Percentiles rank a stretch among this genome's conserved stretches.
These are phyloP conservation scores for Pantherophis vulpinus DNA, from an alignment of 2,797 vertebrate species.

Conservation along the genomic window DNA sequence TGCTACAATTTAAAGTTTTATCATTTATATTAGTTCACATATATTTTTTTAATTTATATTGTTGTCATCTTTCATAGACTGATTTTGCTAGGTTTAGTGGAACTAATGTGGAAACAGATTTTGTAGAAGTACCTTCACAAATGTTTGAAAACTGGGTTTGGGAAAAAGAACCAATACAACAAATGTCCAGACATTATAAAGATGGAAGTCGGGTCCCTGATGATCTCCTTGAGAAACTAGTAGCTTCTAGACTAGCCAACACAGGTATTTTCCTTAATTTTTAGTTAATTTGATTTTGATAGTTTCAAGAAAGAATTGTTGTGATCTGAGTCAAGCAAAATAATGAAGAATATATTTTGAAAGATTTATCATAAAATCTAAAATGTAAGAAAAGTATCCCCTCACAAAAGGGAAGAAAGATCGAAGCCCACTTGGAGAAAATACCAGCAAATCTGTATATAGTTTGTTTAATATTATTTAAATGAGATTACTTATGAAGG, in stretches of 20 bases:
- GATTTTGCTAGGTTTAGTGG: conserved; percentile 92
- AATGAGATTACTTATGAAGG: not conserved
- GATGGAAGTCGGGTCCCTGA: conserved; percentile 82
- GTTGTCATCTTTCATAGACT: conserved; percentile 71
- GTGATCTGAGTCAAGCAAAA: not conserved
- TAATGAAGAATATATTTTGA: not conserved
- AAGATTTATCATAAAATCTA: not conserved
- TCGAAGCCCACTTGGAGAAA: not conserved
- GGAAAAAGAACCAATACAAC: conserved; percentile 87
- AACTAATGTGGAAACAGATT: conserved; percentile 92
- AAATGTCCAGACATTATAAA: conserved; percentile 89
- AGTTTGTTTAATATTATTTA: not conserved
- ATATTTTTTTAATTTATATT: not conserved
- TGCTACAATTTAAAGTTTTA: not conserved
- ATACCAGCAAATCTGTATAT: not conserved
- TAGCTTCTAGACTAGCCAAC: conserved; percentile 89
- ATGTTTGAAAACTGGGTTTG: conserved; percentile 98
- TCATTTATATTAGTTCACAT: not conserved
- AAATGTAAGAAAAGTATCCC: not conserved
- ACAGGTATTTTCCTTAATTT: conserved; percentile 76
- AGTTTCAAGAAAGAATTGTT: not conserved
- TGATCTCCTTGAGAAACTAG: conserved; percentile 83
- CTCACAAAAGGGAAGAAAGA: not conserved
- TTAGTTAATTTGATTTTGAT: not conserved
- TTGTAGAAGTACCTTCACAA: conserved; percentile 95